Percentiles rank a stretch among this genome's conserved stretches.
These are phyloP conservation scores for Agelaius tricolor DNA, from an alignment of 2,113 vertebrate species.

Conservation along the genomic window DNA sequence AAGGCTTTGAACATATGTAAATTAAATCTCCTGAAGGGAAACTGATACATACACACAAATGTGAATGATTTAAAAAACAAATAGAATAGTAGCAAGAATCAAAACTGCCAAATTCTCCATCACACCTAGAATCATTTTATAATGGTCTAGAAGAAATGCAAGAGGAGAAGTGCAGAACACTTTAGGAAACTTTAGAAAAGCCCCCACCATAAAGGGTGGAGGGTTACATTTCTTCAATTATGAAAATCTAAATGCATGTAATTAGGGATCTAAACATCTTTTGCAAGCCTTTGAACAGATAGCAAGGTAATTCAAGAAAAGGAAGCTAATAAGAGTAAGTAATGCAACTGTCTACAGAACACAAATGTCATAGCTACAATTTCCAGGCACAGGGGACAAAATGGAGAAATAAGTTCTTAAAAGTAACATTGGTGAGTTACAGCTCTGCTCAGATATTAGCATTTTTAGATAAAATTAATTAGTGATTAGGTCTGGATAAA, in stretches of 20 bases:
- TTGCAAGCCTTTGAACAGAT: not conserved
- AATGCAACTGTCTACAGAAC: not conserved
- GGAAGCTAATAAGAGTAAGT: not conserved
- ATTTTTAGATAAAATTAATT: not conserved
- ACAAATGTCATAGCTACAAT: not conserved
- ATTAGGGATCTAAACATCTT: not conserved
- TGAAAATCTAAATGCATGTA: not conserved
- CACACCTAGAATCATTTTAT: not conserved
- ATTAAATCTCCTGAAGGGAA: not conserved
- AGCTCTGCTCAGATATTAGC: not conserved
- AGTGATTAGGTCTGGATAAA: not conserved
- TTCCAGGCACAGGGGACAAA: not conserved
- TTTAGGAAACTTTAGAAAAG: not conserved
- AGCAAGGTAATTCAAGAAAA: not conserved
- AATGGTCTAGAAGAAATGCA: not conserved
- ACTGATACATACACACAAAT: not conserved
- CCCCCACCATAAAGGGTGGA: rapidly evolving
- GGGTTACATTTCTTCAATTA: not conserved
- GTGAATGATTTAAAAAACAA: not conserved
- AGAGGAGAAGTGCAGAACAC: not conserved
- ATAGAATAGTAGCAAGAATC: not conserved
- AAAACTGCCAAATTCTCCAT: not conserved
- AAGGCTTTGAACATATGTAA: not conserved
- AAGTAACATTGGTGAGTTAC: not conserved
- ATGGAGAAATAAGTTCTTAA: not conserved